phyloP scores from a whole-genome alignment of 2,797 vertebrate genomes.

The Garrulus glandarius region DNA sequence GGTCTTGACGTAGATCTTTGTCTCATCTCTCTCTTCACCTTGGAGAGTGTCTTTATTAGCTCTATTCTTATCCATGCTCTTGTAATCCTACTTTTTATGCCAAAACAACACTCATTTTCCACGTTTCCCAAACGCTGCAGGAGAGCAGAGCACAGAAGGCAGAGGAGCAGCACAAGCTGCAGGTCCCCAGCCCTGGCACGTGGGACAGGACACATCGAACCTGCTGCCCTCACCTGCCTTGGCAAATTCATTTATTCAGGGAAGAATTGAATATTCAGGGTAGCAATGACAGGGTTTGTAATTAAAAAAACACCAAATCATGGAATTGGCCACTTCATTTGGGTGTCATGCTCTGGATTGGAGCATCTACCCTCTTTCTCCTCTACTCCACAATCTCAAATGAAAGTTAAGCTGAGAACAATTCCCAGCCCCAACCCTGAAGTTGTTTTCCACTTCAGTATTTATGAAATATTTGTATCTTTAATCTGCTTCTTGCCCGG shows the following conservation, averaged over 20 bases:
- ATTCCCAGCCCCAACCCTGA: not conserved
- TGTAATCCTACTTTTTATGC: not conserved
- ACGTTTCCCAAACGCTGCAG: fast-evolving
- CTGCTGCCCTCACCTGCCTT: not conserved
- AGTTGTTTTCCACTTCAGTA: not conserved
- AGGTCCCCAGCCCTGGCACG: fast-evolving
- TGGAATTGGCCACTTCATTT: fast-evolving
- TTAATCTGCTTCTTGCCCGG: not conserved
- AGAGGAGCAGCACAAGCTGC: not conserved
- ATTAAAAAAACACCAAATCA: fast-evolving
- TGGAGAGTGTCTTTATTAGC: not conserved
- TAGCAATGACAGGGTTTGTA: not conserved
- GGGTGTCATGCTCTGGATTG: not conserved
- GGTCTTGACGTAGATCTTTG: not conserved
- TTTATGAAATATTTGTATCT: not conserved
- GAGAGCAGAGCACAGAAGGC: not conserved
- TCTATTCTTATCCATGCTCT: not conserved
- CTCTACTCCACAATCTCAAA: not conserved
- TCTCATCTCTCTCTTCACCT: not conserved
- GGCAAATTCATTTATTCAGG: not conserved
- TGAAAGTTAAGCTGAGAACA: not conserved
- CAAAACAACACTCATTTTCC: fast-evolving
- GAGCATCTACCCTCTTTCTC: not conserved
- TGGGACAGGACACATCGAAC: not conserved
- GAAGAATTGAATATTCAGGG: not conserved